Percentiles rank a stretch among this genome's conserved stretches.
These are phyloP conservation scores for Hoplias malabaricus DNA, from an alignment of 2,113 vertebrate species.

Conservation along the genomic window DNA sequence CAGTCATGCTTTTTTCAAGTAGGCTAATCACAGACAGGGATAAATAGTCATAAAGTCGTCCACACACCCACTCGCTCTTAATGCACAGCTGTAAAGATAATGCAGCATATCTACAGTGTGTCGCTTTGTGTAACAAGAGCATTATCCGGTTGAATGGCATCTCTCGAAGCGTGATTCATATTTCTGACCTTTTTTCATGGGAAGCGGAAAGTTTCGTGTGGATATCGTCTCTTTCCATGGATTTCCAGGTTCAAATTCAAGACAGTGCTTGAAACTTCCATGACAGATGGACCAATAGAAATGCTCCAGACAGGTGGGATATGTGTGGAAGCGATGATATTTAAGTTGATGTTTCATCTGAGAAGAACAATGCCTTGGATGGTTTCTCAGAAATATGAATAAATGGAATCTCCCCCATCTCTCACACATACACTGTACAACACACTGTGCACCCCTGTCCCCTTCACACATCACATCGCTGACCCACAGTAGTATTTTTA, in stretches of 20 bases:
- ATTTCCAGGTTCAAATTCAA: too few relatives aligned
- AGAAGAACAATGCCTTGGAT: conserved; percentile 17
- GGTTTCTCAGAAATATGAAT: conserved; percentile 27
- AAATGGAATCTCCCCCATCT: background rate
- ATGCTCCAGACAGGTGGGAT: too few relatives aligned
- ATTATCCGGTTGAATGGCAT: conserved; percentile 31
- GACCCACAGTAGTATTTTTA: conserved; percentile 61
- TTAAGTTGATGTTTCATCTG: conserved; percentile 12
- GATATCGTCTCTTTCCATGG: too few relatives aligned
- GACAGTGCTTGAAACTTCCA: too few relatives aligned
- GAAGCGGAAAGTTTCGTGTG: conserved; percentile 27
- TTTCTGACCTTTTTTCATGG: conserved; percentile 34
- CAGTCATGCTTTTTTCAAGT: conserved; percentile 67
- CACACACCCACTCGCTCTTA: conserved; percentile 48
- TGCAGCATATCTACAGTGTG: conserved; percentile 45
- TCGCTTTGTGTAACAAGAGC: conserved; percentile 36
- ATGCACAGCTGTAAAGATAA: conserved; percentile 58
- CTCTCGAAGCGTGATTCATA: conserved; percentile 26
- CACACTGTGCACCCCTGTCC: conserved; percentile 17
- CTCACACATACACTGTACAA: background rate
- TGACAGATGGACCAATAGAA: too few relatives aligned
- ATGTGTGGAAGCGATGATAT: too few relatives aligned
- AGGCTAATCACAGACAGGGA: conserved; percentile 68
- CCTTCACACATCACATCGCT: conserved; percentile 34
- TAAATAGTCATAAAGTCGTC: conserved; percentile 64